phyloP scores from a whole-genome alignment of 2,888 invertebrate species.

The Ephialtes manifestator region DNA sequence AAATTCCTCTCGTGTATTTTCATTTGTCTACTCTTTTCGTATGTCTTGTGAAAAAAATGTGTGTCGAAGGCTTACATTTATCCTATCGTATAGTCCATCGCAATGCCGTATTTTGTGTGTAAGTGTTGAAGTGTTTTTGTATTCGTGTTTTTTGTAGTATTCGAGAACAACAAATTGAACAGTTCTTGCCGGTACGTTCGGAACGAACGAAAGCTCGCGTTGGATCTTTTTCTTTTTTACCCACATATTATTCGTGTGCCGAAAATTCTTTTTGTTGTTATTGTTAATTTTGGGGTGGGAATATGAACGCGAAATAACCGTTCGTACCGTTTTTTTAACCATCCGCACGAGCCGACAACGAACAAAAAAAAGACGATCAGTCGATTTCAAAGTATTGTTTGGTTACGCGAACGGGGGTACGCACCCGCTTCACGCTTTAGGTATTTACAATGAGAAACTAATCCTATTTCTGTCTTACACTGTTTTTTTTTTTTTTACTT shows the following conservation, averaged over 20 bases:
- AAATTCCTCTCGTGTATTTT: constrained; percentile 37
- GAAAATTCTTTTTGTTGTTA: constrained; percentile 40
- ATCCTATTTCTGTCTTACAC: constrained; percentile 78
- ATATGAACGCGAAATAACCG: constrained; percentile 36
- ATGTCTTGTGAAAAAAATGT: constrained; percentile 75
- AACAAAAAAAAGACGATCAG: constrained; percentile 45
- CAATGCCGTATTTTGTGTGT: constrained; percentile 78
- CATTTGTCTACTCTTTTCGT: constrained; percentile 47
- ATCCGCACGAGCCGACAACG: constrained; percentile 38
- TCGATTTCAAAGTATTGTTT: constrained; percentile 58
- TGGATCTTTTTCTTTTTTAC: constrained; percentile 14
- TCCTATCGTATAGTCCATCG: constrained; percentile 81
- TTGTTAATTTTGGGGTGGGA: constrained; percentile 25
- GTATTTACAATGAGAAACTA: constrained; percentile 84
- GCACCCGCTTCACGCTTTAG: constrained; percentile 75
- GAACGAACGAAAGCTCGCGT: constrained; percentile 58
- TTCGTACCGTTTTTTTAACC: constrained; percentile 34
- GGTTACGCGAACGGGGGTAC: constrained; percentile 17
- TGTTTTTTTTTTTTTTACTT: constrained; percentile 81
- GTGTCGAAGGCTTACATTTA: constrained; percentile 75
- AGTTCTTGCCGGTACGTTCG: constrained; percentile 62
- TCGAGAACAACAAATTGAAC: constrained; percentile 51
- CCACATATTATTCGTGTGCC: constrained; percentile 35
- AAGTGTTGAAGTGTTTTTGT: constrained; percentile 53
- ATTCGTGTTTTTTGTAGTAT: constrained; percentile 55